These are phyloP conservation scores for Cosmia pyralina DNA, from an alignment of 2,888 invertebrate genomes.

Conservation along the genomic window DNA sequence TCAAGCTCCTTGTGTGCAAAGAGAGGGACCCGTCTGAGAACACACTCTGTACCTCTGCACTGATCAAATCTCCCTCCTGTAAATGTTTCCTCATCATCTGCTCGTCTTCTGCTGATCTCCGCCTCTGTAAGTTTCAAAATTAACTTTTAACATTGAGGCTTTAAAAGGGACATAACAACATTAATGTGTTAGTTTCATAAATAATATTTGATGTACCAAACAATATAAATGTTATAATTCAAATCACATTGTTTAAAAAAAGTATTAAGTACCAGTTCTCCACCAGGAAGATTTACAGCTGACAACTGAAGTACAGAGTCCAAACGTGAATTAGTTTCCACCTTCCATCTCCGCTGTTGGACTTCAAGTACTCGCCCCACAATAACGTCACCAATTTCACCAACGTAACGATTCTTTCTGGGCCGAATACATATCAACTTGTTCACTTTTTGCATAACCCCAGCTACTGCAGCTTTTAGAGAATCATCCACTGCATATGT, in stretches of 20 bases:
- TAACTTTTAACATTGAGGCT: neutral
- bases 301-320: slow-evolving; percentile 97
- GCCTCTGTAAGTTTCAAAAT: slow-evolving; percentile 88
- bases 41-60: slow-evolving; percentile 98
- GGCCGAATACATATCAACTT: slow-evolving; percentile 98
- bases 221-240: too few species aligned
- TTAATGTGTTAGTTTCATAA: neutral
- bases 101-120: slow-evolving; percentile 98
- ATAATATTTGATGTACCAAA: neutral
- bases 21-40: slow-evolving; percentile 97
- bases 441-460: slow-evolving; percentile 98
- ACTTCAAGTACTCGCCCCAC: slow-evolving; percentile 98
- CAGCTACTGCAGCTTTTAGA: slow-evolving; percentile 98
- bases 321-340: slow-evolving; percentile 97
- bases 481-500: slow-evolving; percentile 96
- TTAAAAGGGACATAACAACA: neutral
- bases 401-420: slow-evolving; percentile 96
- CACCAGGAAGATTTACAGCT: slow-evolving; percentile 99
- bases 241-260: neutral
- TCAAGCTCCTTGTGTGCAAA: slow-evolving; percentile 98
- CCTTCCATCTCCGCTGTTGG: slow-evolving; percentile 98
- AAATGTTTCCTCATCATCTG: slow-evolving; percentile 98
- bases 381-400: slow-evolving; percentile 99
- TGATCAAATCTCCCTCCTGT: slow-evolving; percentile 98
- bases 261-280: slow-evolving; percentile 93